phyloP scores from a whole-genome alignment of 2,888 invertebrate genomes.

The Cheilosia scutellata region DNA sequence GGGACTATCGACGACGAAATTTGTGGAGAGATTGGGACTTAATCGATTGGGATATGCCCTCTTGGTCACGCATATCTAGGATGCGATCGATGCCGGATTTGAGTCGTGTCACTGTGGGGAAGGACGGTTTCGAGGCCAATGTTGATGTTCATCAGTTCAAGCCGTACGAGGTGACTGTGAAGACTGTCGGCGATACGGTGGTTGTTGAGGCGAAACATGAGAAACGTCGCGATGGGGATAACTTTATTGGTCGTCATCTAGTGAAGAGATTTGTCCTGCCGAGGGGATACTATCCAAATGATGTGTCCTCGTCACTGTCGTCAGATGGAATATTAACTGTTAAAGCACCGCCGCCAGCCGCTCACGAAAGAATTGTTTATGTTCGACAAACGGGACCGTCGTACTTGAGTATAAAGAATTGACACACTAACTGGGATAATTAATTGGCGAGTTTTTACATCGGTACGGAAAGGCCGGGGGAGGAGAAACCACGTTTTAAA shows the following conservation, averaged over 20 bases:
- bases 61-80: slow-evolving; percentile 82
- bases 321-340: slow-evolving; percentile 91
- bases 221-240: slow-evolving; percentile 89
- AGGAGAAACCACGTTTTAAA: slow-evolving; percentile 31
- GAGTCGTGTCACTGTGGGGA: slow-evolving; percentile 84
- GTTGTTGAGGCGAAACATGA: slow-evolving; percentile 89
- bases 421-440: slow-evolving; percentile 38
- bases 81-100: slow-evolving; percentile 83
- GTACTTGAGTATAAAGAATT: slow-evolving; percentile 83
- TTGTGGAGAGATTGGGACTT: slow-evolving; percentile 83
- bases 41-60: slow-evolving; percentile 82
- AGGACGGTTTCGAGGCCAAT: slow-evolving; percentile 88
- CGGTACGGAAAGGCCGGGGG: background rate
- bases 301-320: slow-evolving; percentile 87
- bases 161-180: slow-evolving; percentile 89
- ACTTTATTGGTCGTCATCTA: slow-evolving; percentile 92
- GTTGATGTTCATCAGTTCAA: slow-evolving; percentile 89
- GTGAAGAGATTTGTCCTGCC: slow-evolving; percentile 89
- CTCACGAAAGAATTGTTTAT: slow-evolving; percentile 88
- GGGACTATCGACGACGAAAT: slow-evolving; percentile 82
- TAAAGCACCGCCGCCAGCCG: slow-evolving; percentile 86
- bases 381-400: slow-evolving; percentile 90
- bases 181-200: slow-evolving; percentile 87
- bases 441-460: slow-evolving; percentile 2
- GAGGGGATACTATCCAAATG: slow-evolving; percentile 88